Evolutionary conservation across 2,113 vertebrate genomes (phyloP).

Genomic region (Prolemur simus): DNA sequence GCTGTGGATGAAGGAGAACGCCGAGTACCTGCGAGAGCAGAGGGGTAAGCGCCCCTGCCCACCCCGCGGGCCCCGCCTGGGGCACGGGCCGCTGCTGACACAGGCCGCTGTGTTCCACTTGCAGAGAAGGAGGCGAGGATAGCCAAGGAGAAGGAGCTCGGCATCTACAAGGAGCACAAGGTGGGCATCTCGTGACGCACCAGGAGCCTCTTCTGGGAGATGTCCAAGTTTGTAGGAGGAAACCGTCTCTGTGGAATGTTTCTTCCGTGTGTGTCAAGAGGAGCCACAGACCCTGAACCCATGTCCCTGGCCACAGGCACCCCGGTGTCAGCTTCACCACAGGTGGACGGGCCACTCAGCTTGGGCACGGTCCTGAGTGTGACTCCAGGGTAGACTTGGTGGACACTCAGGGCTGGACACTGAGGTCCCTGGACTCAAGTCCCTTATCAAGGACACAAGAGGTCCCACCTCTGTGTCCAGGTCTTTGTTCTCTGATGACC

Average conservation of each 20-base stretch:
- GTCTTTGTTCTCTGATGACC: not conserved
- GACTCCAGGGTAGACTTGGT: not conserved
- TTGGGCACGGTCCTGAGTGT: too few relatives aligned
- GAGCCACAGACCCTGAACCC: too few relatives aligned
- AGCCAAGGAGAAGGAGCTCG: conserved; percentile 96
- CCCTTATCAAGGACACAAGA: not conserved
- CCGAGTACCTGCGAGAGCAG: conserved; percentile 96
- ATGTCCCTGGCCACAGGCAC: fast-evolving
- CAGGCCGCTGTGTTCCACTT: conserved; percentile 70
- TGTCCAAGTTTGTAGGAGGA: not conserved
- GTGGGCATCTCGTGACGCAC: conserved; percentile 71
- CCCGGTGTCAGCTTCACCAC: not conserved
- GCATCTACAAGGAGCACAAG: conserved; percentile 97
- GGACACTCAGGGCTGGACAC: not conserved
- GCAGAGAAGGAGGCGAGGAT: conserved; percentile 96
- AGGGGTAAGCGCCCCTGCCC: conserved; percentile 84
- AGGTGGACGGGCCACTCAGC: not conserved
- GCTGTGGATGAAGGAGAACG: conserved; percentile 97
- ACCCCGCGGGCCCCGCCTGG: fast-evolving
- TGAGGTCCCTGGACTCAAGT: not conserved
- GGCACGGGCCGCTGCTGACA: not conserved
- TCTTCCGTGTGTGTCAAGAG: not conserved
- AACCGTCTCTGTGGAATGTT: not conserved
- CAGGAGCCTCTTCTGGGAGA: not conserved
- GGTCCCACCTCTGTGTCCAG: fast-evolving